A percentile compares a stretch with the other conserved stretches of the same genome.
Evolutionary conservation across 2,888 invertebrate genomes (phyloP).

Genomic region (Agriopis leucophaearia): DNA sequence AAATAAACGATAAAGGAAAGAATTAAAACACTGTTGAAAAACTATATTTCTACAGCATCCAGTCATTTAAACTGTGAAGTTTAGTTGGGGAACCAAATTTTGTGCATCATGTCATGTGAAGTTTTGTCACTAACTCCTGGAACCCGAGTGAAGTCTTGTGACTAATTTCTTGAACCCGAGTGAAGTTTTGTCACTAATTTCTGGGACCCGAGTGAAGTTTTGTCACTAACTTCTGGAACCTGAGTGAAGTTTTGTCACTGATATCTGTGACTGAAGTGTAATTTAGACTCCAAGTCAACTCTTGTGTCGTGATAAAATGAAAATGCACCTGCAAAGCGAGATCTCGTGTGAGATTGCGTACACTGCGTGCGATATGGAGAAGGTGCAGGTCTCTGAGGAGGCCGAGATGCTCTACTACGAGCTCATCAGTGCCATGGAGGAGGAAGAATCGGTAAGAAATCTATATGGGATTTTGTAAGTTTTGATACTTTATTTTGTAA

Average conservation of each 20-base stretch:
- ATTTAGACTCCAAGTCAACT: not conserved
- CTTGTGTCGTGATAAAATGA: conserved; percentile 52
- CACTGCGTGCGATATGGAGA: conserved; percentile 69
- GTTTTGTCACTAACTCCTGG: not conserved
- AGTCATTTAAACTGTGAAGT: not conserved
- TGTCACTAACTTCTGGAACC: not conserved
- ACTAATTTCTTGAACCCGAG: not conserved
- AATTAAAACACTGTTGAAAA: not conserved
- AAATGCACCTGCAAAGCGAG: conserved; percentile 81
- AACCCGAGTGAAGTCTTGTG: not conserved
- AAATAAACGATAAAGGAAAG: not conserved
- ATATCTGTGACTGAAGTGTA: not conserved
- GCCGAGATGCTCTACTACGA: conserved; percentile 84
- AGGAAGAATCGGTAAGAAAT: conserved; percentile 81
- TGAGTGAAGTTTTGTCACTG: not conserved
- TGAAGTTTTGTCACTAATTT: not conserved
- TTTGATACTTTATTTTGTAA: too few species aligned
- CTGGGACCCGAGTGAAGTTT: not conserved
- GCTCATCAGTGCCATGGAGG: conserved; percentile 79
- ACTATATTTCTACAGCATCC: not conserved
- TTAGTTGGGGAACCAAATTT: too few species aligned
- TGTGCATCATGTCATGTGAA: too few species aligned
- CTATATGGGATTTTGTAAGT: not conserved
- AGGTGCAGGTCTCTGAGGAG: conserved; percentile 80
- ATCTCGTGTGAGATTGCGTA: conserved; percentile 73